Evolutionary conservation across 2,888 invertebrate genomes (phyloP), one percentile per base, ranked within the genome.

Genomic region (Andricus curvator): DNA sequence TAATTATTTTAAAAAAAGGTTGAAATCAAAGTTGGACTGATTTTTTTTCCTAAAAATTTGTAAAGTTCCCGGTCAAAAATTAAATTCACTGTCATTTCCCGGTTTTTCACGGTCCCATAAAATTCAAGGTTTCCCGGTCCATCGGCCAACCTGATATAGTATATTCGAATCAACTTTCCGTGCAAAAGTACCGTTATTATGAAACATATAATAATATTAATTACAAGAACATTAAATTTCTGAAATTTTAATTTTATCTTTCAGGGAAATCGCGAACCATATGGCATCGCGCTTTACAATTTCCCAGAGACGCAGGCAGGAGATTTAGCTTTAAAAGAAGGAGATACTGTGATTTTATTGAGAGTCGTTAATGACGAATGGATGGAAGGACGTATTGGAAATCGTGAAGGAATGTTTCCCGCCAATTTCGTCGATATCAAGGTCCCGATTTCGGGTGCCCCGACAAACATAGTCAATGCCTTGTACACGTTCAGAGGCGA

Each of bases 341-440:
- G 95, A 86, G 96, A 97, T 86, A 94, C 95, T 84, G 95, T 98
- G 81, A 94, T 95, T 85, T 93, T 98, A 87, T 91, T 96, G 86
- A 94, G 95, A 88, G 94, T 95, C 88, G 94, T 97, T 41, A 96
- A 97, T 90, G 94, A 95, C 51, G 97, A 97, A 85, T 98, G 98
- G 98, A 93, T 96, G 84, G 95, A 94, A 90, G 98, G 98, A 9
- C 94, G 95, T 86, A 93, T 96, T 78, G 95, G 94, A 79, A 95
- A 95, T 82, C 94, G 94, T 81, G 95, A 96, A 90, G 98, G 98
- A 62, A 95, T 98, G 86, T 98, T 98, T 93, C 98, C 98, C 1
- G 93, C 94, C 33, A 96, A 95, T 92, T 98, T 96, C 93, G 94
- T 98, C 84, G 95, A 97, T 86, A 93, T 97, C 68, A 95, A 95